Evolutionary conservation across 2,113 vertebrate species (phyloP).

Genomic region (Pseudorectes ferrugineus): DNA sequence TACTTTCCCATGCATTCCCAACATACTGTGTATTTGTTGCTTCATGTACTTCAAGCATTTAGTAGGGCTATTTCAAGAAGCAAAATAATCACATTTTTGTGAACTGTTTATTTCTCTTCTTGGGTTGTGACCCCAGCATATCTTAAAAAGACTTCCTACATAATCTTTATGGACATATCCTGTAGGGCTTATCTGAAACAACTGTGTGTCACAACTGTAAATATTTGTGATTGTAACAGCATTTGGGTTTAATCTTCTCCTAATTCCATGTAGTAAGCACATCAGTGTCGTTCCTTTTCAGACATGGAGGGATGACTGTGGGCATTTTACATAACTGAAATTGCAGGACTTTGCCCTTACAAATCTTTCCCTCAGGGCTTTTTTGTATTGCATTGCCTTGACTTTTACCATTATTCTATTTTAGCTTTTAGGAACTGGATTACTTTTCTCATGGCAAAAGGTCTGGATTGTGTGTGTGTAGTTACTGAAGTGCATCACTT

Average conservation of each 20-base stretch:
- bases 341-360: neutral
- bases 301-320: neutral
- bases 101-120: neutral
- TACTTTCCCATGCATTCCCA: neutral
- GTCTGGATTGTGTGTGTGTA: neutral
- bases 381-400: neutral
- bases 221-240: neutral
- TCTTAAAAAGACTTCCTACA: neutral
- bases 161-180: neutral
- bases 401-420: neutral
- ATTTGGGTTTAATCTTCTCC: neutral
- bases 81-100: neutral
- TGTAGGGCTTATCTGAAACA: neutral
- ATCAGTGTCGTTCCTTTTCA: neutral
- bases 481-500: neutral
- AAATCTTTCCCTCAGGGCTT: neutral
- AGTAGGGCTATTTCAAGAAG: neutral
- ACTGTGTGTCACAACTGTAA: neutral
- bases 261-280: neutral
- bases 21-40: neutral
- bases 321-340: neutral
- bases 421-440: neutral
- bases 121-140: neutral
- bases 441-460: neutral
- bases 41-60: neutral